Conservation (phyloP, 2,113 vertebrate species). For the Muntiacus muntjak region DNA sequence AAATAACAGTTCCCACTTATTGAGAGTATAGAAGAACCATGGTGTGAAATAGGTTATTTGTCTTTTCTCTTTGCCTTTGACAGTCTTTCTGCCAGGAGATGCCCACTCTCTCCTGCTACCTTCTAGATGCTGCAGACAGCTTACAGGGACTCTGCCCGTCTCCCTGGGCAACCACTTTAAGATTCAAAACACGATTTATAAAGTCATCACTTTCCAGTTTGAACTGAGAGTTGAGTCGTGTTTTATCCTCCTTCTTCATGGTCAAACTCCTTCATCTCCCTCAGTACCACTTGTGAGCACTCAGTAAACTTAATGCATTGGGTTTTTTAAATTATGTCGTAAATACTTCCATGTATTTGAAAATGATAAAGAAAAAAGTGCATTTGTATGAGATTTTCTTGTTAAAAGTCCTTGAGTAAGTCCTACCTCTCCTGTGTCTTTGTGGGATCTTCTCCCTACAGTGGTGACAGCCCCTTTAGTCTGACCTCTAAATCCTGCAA, state of each 20-base stretch:
- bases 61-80: neutral
- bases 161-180: conserved; percentile 30
- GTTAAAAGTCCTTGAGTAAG: neutral
- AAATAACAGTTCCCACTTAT: neutral
- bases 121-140: neutral
- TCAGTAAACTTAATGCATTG: neutral
- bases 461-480: neutral
- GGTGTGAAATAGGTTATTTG: neutral
- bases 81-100: neutral
- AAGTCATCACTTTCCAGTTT: neutral
- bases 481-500: neutral
- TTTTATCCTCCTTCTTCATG: neutral
- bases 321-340: neutral
- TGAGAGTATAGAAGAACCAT: neutral
- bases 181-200: neutral
- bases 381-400: neutral
- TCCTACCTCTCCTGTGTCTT: neutral
- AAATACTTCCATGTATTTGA: neutral
- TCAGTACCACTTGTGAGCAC: neutral
- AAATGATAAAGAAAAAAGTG: neutral
- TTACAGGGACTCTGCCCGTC: neutral
- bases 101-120: neutral
- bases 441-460: neutral
- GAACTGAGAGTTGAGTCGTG: neutral
- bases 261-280: too few species aligned